Evolutionary conservation across 2,888 invertebrate species (phyloP), one percentile per base, ranked within the genome.

Genomic region (Idaea biselata): DNA sequence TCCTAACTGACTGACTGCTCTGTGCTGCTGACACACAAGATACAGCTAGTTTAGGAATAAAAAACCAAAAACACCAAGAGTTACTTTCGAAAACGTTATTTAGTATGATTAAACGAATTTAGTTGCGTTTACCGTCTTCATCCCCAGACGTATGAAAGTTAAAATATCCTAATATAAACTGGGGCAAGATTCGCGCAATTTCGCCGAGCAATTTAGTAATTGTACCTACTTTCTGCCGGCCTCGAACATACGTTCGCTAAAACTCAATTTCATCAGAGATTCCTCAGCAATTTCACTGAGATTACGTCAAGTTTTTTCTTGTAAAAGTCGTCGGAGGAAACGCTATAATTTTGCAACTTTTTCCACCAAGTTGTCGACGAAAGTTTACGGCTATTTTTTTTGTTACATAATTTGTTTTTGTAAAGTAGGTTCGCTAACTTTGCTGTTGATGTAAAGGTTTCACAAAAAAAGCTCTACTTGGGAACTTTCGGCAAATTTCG

Each of bases 291-390:
- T 59, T 60, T 67, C 64, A 31, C 58, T 60, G 57, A 70, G 69
- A 72, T 72, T 68, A 68, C 68, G 67, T 68, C 66, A 68, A 70
- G 18, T 14, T 44, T 67, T 70, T 69, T 64, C 56, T 59, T 61
- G 66, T 66, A 68, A 64, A 69, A 67, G 66, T 17, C 14, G 67
- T 61, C 63, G 61, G 60, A 60, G 62, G 62, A 68, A 68, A 68
- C 63, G 65, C 65, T 67, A 70, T 68, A 70, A 72, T 72, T 72
- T 70, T 65, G 67, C 60, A 72, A 72, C 69, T 72, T 72, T 71
- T 71, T 71, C 69, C 69, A 72, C 56, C 55, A 17, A 71, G 70
- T 72, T 70, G 66, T 69, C 68, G 67, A 65, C 62, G 17, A 53
- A 70, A 68, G 61, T 72, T 70, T 58, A 59, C 44, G 67, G 69